A percentile compares a stretch with the other conserved stretches of the same genome.
Evolutionary conservation across 2,888 invertebrate species (phyloP).

Genomic region (Acleris laterana): DNA sequence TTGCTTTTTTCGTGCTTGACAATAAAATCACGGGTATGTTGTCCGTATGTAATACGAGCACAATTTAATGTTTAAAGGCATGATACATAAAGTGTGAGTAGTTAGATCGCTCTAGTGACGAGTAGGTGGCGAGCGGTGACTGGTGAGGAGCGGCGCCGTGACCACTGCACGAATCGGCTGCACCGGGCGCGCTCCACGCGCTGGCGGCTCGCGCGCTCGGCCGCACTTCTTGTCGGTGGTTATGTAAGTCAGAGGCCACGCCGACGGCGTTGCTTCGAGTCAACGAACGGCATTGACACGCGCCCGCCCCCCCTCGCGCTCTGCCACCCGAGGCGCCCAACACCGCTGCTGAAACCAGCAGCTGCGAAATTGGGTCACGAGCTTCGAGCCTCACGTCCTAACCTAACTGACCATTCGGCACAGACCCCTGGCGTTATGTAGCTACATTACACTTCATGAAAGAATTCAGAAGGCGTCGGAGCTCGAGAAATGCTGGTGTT

Average conservation of each 20-base stretch:
- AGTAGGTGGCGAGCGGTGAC: too few relatives aligned
- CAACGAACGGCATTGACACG: slow-evolving; percentile 85
- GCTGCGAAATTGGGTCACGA: slow-evolving; percentile 84
- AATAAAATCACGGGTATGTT: too few relatives aligned
- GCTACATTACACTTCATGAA: slow-evolving; percentile 2
- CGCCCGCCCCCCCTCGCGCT: slow-evolving; percentile 62
- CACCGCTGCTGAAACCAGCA: slow-evolving; percentile 81
- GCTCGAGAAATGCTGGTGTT: slow-evolving; percentile 52
- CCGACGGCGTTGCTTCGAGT: slow-evolving; percentile 78
- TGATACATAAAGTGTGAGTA: too few relatives aligned
- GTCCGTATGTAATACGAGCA: too few relatives aligned
- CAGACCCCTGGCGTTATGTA: slow-evolving; percentile 59
- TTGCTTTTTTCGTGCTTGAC: too few relatives aligned
- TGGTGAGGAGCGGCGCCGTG: too few relatives aligned
- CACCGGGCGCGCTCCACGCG: slow-evolving; percentile 8
- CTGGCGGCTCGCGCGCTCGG: slow-evolving; percentile 45
- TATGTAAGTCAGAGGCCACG: slow-evolving; percentile 83
- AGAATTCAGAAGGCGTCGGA: slow-evolving; percentile 39
- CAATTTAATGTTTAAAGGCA: too few relatives aligned
- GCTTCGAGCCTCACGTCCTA: slow-evolving; percentile 73
- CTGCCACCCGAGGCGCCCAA: slow-evolving; percentile 58
- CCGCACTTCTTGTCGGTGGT: slow-evolving; percentile 78
- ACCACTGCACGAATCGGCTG: neutral
- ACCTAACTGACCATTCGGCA: slow-evolving; percentile 62
- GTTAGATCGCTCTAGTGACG: too few relatives aligned